These are phyloP conservation scores for Lophura nycthemera DNA, from an alignment of 2,113 vertebrate genomes.

Conservation along the genomic window DNA sequence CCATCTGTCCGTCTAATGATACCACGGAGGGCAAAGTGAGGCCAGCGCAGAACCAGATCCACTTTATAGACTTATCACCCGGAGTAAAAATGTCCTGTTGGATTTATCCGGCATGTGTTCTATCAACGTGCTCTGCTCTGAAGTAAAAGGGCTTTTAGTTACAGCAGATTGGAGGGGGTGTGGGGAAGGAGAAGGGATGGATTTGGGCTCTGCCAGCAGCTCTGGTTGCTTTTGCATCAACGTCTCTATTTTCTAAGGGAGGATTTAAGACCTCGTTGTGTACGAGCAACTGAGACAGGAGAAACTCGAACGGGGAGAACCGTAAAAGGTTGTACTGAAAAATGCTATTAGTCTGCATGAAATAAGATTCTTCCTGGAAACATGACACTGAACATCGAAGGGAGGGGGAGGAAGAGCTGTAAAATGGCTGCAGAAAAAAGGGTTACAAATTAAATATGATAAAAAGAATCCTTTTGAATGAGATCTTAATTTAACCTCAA, in stretches of 20 bases:
- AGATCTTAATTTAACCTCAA: constrained; percentile 75
- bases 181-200: constrained; percentile 46
- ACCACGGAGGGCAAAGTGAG: neutral
- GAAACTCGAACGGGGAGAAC: constrained; percentile 28
- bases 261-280: constrained; percentile 62
- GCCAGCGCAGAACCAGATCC: neutral
- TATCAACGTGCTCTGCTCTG: constrained; percentile 32
- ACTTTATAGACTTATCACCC: constrained; percentile 1
- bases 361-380: constrained; percentile 71
- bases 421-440: constrained; percentile 48
- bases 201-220: constrained; percentile 48
- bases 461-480: constrained; percentile 68
- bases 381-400: constrained; percentile 39
- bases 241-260: constrained; percentile 42
- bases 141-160: constrained; percentile 62
- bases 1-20: no score
- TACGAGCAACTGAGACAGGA: constrained; percentile 34
- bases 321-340: constrained; percentile 34
- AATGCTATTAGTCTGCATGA: constrained; percentile 59
- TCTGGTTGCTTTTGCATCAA: constrained; percentile 48
- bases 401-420: constrained; percentile 51
- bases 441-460: constrained; percentile 70
- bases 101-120: constrained; percentile 23
- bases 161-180: constrained; percentile 52
- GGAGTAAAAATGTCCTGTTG: constrained; percentile 44